phyloP scores from a whole-genome alignment of 2,797 vertebrate species.

The Denticeps clupeoides region DNA sequence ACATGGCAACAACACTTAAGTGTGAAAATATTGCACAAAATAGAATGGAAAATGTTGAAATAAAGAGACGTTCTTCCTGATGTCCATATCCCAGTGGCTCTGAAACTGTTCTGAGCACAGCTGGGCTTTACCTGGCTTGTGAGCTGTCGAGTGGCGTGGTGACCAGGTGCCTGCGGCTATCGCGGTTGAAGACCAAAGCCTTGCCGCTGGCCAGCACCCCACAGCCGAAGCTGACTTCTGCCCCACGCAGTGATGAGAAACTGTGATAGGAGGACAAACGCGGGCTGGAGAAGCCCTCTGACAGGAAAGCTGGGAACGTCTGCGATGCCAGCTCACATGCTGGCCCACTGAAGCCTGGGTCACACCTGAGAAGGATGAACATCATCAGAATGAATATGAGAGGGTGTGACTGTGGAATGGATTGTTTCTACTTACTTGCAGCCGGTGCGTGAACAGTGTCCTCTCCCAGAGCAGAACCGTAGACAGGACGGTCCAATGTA shows the following conservation, averaged over 20 bases:
- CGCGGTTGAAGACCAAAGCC: slow-evolving; percentile 91
- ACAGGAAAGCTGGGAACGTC: slow-evolving; percentile 89
- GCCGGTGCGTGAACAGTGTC: slow-evolving; percentile 87
- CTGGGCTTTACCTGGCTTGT: slow-evolving; percentile 79
- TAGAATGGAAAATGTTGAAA: too few relatives aligned
- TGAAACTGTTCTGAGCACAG: too few relatives aligned
- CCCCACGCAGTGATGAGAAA: slow-evolving; percentile 90
- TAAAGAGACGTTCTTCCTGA: too few relatives aligned
- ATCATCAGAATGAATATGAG: too few relatives aligned
- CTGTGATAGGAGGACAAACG: slow-evolving; percentile 94
- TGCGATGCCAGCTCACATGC: slow-evolving; percentile 90
- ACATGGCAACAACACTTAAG: too few relatives aligned
- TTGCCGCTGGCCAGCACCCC: slow-evolving; percentile 96
- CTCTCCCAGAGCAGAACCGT: slow-evolving; percentile 91
- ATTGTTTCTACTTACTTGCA: slow-evolving; percentile 77
- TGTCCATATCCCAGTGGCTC: too few relatives aligned
- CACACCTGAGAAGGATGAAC: slow-evolving; percentile 74
- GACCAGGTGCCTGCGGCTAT: slow-evolving; percentile 83
- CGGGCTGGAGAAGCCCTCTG: slow-evolving; percentile 82
- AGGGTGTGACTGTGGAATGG: too few relatives aligned
- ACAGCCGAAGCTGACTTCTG: slow-evolving; percentile 92
- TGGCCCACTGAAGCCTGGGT: slow-evolving; percentile 89
- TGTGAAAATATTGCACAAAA: too few relatives aligned
- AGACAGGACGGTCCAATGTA: slow-evolving; percentile 92
- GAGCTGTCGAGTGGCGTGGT: slow-evolving; percentile 91